Evolutionary conservation across 1,140 invertebrate species (phyloP), one percentile per base, ranked within the genome.

Genomic region (Dinoponera quadriceps): DNA sequence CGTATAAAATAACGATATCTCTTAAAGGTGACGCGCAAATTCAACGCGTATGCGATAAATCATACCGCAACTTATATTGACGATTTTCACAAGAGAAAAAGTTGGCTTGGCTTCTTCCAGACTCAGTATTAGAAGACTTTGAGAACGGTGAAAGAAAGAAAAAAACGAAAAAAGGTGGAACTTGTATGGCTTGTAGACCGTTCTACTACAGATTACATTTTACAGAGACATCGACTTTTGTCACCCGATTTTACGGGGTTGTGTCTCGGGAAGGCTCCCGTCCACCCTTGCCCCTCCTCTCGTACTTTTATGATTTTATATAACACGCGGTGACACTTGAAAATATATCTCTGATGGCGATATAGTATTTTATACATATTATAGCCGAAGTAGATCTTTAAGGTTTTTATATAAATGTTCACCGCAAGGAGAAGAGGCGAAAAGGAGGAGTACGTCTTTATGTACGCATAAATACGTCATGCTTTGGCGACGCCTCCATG

Each of bases 31-130:
- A 55, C 25, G 44, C 55, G 22, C n/a, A n/a, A 66, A 25, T 63
- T 60, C 16, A 74, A 49, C 29, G 20, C 69, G 63, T 49, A 54
- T 80, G 25, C 51, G 33, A 48, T 49, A 63, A 29, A 48, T 66
- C 66, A 29, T 3, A 18, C 27, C 25, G 11, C 48, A 83, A 49
- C 51, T 27, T 7, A 48, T 33, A 59, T 59, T 38, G 55, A 69
- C 57, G n/a, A 59, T 60, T 80, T 59, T 29, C 38, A 51, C 49
- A 57, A 69, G 83, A 84, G 68, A 84, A 25, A 72, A 84, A 25
- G 91, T 93, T 93, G 93, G 92, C 91, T 93, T 92, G 92, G 93
- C 90, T 92, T 83, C 90, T 92, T 93, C 90, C 90, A 91, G 88
- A 92, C 86, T 90, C 91, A 93, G 92, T 93, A 93, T 93, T 93